Evolutionary conservation across 2,797 vertebrate species (phyloP).

Genomic region (Crossoptilon crossoptilon): DNA sequence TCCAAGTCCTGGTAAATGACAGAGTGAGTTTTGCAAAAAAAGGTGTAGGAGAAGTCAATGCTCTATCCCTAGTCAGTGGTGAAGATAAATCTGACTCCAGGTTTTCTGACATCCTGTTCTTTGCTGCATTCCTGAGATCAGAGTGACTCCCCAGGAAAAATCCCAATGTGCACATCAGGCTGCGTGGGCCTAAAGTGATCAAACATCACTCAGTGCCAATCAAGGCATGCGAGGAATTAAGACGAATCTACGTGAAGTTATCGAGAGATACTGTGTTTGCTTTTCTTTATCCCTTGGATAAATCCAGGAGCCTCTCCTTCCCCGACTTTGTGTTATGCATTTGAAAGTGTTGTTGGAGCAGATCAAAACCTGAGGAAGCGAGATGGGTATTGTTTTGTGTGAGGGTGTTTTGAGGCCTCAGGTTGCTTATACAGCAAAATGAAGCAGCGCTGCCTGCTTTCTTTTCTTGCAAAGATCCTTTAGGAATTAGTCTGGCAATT

Average conservation of each 20-base stretch:
- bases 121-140: background rate
- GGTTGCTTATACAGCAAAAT: slow-evolving; percentile 75
- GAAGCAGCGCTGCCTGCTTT: slow-evolving; percentile 38
- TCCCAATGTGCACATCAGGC: background rate
- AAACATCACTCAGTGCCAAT: slow-evolving; percentile 30
- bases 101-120: background rate
- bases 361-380: background rate
- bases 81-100: background rate
- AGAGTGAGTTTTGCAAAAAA: background rate
- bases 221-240: slow-evolving; percentile 42
- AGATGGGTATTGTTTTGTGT: background rate
- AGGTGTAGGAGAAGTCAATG: fast-evolving
- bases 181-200: slow-evolving; percentile 34
- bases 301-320: slow-evolving; percentile 58
- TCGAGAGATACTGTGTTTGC: slow-evolving; percentile 49
- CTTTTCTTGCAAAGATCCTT: slow-evolving; percentile 45
- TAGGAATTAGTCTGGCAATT: slow-evolving; percentile 67
- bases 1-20: background rate
- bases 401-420: slow-evolving; percentile 36
- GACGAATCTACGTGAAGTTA: slow-evolving; percentile 16
- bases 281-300: slow-evolving; percentile 65
- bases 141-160: background rate
- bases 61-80: fast-evolving
- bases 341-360: slow-evolving; percentile 54
- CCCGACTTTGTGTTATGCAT: slow-evolving; percentile 48